Conservation (phyloP, 2,113 vertebrate genomes). For the Podarcis cretensis region DNA sequence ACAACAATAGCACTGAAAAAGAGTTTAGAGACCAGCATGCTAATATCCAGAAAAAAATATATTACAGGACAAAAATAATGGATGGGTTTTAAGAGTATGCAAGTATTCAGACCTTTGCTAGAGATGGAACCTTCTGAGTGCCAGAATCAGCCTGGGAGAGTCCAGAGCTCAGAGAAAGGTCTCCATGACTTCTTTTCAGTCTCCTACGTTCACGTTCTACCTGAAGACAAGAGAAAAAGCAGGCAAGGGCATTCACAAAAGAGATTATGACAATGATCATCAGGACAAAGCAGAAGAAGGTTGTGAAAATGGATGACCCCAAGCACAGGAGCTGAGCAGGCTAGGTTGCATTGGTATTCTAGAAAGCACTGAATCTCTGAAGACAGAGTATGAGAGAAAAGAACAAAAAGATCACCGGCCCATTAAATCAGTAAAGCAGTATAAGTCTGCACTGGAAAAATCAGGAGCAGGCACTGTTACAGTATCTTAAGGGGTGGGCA, state of each 20-base stretch:
- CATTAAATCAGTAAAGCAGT: not conserved
- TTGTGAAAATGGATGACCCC: not conserved
- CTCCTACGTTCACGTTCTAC: conserved; percentile 74
- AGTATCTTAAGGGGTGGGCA: not conserved
- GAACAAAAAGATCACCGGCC: not conserved
- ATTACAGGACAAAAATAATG: not conserved
- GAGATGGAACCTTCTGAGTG: not conserved
- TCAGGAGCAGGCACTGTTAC: not conserved
- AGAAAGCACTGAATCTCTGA: not conserved
- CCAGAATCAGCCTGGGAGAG: not conserved
- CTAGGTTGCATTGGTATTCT: not conserved
- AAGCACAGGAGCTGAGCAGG: not conserved
- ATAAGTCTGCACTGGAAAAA: not conserved
- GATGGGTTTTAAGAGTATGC: not conserved
- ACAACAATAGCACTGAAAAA: not conserved
- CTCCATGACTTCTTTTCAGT: conserved; percentile 58
- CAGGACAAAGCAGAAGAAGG: not conserved
- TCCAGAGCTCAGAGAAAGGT: accelerated
- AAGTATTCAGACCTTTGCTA: conserved; percentile 46
- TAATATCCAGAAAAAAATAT: not conserved
- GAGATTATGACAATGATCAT: not conserved
- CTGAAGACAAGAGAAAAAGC: conserved; percentile 14
- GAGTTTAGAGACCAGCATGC: not conserved
- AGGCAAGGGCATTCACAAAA: not conserved
- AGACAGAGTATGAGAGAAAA: not conserved